These are phyloP conservation scores for Percina caprodes DNA, from an alignment of 2,113 vertebrate species.

Conservation along the genomic window DNA sequence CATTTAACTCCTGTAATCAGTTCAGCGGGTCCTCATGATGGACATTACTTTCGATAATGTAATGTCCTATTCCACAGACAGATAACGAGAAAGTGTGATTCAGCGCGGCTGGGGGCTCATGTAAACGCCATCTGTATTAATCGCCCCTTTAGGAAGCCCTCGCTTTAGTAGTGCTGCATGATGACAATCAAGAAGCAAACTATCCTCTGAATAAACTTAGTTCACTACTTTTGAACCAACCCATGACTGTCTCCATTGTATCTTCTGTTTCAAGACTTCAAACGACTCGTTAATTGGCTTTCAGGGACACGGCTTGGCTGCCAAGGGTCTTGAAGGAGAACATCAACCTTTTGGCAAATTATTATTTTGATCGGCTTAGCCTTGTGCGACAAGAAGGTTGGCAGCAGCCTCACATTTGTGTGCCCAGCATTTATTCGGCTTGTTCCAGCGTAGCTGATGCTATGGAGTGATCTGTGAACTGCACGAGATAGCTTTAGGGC, in stretches of 20 bases:
- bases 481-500: background rate
- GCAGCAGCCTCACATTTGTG: background rate
- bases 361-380: conserved; percentile 37
- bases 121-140: background rate
- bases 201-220: background rate
- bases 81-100: conserved; percentile 17
- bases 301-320: conserved; percentile 24
- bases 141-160: background rate
- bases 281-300: conserved; percentile 36
- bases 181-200: background rate
- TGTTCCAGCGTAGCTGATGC: conserved; percentile 26
- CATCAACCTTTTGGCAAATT: conserved; percentile 45
- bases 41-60: conserved; percentile 3
- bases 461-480: conserved; percentile 26
- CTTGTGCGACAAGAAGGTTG: conserved; percentile 19
- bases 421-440: conserved; percentile 39
- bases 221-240: background rate
- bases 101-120: background rate
- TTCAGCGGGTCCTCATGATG: background rate
- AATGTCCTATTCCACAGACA: conserved; percentile 23
- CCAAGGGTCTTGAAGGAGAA: conserved; percentile 33
- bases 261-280: conserved; percentile 22
- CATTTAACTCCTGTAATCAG: conserved; percentile 11
- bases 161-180: background rate
- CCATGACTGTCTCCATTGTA: background rate